Conservation (phyloP, 1,140 invertebrate species). For the Augochlora pura region DNA sequence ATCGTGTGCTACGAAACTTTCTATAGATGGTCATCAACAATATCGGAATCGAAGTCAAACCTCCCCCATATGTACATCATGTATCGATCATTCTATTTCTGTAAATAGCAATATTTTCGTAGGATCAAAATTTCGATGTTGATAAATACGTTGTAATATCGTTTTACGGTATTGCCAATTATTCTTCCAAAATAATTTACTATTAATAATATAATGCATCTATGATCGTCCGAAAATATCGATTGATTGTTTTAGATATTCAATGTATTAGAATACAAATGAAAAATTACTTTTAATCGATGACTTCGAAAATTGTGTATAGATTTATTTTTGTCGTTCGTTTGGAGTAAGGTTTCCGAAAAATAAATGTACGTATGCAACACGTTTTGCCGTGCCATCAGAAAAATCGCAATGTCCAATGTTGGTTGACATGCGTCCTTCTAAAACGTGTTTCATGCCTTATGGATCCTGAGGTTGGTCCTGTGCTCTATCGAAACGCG, state of each 20-base stretch:
- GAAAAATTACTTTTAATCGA: background rate
- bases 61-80: background rate
- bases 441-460: slow-evolving; percentile 60
- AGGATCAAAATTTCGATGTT: background rate
- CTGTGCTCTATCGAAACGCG: slow-evolving; percentile 58
- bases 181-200: background rate
- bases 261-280: background rate
- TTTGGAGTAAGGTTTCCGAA: background rate
- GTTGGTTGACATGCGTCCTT: slow-evolving; percentile 42
- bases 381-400: background rate
- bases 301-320: background rate
- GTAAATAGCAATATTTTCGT: too few relatives aligned
- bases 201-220: background rate
- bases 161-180: background rate
- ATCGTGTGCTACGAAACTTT: slow-evolving; percentile 32
- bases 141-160: background rate
- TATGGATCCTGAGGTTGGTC: slow-evolving; percentile 63
- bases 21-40: background rate
- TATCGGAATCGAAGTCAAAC: too few relatives aligned
- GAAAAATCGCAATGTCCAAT: background rate
- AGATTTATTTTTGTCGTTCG: background rate
- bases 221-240: background rate
- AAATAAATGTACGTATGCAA: background rate
- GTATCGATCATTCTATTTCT: background rate
- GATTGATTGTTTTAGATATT: background rate